These are phyloP conservation scores for Neostethus bicornis DNA, from an alignment of 2,797 vertebrate species.

Conservation along the genomic window DNA sequence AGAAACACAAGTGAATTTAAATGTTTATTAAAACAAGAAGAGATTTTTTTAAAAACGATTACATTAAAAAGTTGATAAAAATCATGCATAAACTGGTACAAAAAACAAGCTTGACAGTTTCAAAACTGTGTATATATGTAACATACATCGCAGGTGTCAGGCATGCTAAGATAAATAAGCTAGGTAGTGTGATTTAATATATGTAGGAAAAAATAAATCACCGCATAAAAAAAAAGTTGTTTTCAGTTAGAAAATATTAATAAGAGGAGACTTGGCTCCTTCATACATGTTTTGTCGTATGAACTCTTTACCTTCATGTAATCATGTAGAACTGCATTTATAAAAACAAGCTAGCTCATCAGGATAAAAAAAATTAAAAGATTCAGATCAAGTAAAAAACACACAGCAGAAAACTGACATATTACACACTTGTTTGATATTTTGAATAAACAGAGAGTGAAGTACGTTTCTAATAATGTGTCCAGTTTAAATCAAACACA, in stretches of 20 bases:
- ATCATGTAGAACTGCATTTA: conserved; percentile 18
- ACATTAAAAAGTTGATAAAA: conserved; percentile 66
- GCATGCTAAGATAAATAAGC: conserved; percentile 74
- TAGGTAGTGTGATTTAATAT: conserved; percentile 64
- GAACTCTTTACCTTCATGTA: conserved; percentile 23
- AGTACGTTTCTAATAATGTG: conserved; percentile 30
- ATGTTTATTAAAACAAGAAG: conserved; percentile 76
- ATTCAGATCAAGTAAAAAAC: conserved; percentile 50
- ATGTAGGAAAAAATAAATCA: conserved; percentile 33
- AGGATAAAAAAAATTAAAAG: conserved; percentile 50
- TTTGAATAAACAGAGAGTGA: conserved; percentile 35
- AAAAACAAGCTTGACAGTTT: conserved; percentile 61
- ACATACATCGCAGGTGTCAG: conserved; percentile 68
- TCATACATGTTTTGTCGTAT: conserved; percentile 26
- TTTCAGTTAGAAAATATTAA: conserved; percentile 38
- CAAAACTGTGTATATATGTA: conserved; percentile 64
- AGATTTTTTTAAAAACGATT: conserved; percentile 71
- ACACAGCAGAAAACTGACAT: conserved; percentile 49
- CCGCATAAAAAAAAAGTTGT: conserved; percentile 21
- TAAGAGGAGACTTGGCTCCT: conserved; percentile 32
- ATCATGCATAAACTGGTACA: conserved; percentile 73
- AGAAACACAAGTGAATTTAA: conserved; percentile 39
- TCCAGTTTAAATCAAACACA: conserved; percentile 40
- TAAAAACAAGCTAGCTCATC: conserved; percentile 42
- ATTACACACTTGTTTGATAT: conserved; percentile 47